Evolutionary conservation across 2,888 invertebrate genomes (phyloP).

Genomic region (Polylopha cassiicola): DNA sequence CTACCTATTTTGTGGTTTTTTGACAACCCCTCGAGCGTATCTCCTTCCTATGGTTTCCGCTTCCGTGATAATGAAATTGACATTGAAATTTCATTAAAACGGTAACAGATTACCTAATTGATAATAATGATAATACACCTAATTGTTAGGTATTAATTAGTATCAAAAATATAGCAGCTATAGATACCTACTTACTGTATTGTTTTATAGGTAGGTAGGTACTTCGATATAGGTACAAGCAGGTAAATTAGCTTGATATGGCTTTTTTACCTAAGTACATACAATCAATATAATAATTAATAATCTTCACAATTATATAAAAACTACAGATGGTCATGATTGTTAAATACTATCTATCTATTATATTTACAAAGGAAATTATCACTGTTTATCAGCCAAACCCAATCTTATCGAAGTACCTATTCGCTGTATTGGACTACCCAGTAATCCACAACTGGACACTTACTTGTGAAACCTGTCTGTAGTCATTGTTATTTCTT

Average conservation of each 20-base stretch:
- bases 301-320: too few species aligned
- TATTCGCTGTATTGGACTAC: too few species aligned
- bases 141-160: too few species aligned
- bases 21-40: slow-evolving; percentile 13
- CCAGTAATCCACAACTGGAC: slow-evolving; percentile 13
- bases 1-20: too few species aligned
- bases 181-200: too few species aligned
- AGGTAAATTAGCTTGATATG: slow-evolving; percentile 1
- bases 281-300: too few species aligned
- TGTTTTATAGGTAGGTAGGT: too few species aligned
- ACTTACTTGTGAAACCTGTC: slow-evolving; percentile 81
- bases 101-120: too few species aligned
- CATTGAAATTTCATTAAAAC: slow-evolving; percentile 10
- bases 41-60: slow-evolving; percentile 22
- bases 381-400: slow-evolving; percentile 12
- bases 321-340: too few species aligned
- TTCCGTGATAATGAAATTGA: slow-evolving; percentile 10
- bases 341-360: too few species aligned
- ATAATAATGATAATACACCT: too few species aligned
- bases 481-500: slow-evolving; percentile 68
- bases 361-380: slow-evolving; percentile 4
- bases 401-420: slow-evolving; percentile 48
- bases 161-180: neutral
- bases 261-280: too few species aligned
- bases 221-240: neutral